phyloP scores from a whole-genome alignment of 2,797 vertebrate species.

The Gila robusta region DNA sequence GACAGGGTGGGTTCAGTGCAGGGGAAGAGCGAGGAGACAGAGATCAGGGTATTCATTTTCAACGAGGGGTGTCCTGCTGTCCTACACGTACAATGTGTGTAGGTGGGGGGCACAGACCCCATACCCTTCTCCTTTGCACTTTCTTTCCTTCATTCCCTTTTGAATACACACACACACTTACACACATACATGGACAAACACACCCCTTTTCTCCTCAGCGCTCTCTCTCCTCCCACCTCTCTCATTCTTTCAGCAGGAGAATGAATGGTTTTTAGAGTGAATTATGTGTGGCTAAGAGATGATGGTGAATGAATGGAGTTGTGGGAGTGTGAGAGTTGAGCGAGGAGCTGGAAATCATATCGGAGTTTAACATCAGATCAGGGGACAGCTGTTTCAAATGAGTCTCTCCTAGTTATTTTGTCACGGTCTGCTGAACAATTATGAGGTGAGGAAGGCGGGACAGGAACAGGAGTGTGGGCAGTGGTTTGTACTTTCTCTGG shows the following conservation, averaged over 20 bases:
- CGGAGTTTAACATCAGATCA: constrained; percentile 53
- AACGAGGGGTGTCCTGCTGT: constrained; percentile 71
- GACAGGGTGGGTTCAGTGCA: constrained; percentile 87
- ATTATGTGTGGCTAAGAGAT: constrained; percentile 55
- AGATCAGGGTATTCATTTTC: constrained; percentile 76
- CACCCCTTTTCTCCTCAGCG: constrained; percentile 35
- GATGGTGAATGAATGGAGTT: constrained; percentile 60
- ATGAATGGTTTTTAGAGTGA: constrained; percentile 56
- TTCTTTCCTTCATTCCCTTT: constrained; percentile 44
- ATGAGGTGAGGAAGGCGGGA: constrained; percentile 41
- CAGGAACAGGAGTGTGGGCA: constrained; percentile 24
- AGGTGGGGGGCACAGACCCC: constrained; percentile 78
- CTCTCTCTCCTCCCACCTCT: constrained; percentile 44
- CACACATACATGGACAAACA: constrained; percentile 1
- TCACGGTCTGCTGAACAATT: constrained; percentile 38
- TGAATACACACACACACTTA: neutral
- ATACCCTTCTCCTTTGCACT: constrained; percentile 19
- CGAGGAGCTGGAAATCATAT: constrained; percentile 60
- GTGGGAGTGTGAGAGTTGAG: constrained; percentile 57
- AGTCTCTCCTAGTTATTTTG: constrained; percentile 45
- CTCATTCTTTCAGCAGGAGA: constrained; percentile 29
- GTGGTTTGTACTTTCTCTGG: constrained; percentile 13
- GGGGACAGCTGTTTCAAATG: constrained; percentile 52
- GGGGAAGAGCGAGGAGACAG: constrained; percentile 82
- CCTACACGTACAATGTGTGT: constrained; percentile 81